These are phyloP conservation scores for Eupithecia abbreviata DNA, from an alignment of 2,888 invertebrate species.

Conservation along the genomic window DNA sequence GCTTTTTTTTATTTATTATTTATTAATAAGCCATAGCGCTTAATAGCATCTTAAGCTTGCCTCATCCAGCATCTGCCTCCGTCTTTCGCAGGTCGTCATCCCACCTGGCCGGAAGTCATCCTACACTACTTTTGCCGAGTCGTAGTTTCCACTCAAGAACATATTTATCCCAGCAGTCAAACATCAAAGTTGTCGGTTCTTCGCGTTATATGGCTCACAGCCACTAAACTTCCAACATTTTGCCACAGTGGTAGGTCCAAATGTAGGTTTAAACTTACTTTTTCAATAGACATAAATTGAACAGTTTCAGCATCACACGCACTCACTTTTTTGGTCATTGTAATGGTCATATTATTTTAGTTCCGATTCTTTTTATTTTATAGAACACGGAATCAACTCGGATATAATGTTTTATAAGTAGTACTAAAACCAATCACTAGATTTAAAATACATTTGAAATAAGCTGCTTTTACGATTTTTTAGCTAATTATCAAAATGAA, in stretches of 20 bases:
- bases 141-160: no score
- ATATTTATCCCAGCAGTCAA: no score
- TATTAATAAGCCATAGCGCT: no score
- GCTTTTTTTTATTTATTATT: no score
- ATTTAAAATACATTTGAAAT: not conserved
- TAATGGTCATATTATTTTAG: slow-evolving; percentile 67
- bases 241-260: not conserved
- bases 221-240: not conserved
- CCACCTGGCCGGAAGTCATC: no score
- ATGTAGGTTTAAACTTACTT: slow-evolving; percentile 62
- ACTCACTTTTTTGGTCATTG: slow-evolving; percentile 78
- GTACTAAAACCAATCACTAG: not conserved
- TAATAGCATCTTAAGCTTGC: no score
- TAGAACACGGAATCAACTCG: not conserved
- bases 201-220: no score
- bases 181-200: no score
- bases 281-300: slow-evolving; percentile 78
- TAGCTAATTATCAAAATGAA: not conserved
- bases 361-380: not conserved
- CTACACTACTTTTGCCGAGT: no score
- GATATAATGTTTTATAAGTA: not conserved
- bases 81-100: no score
- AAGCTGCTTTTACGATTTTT: not conserved
- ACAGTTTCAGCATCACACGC: slow-evolving; percentile 77
- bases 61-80: no score